Percentiles rank a stretch among this genome's conserved stretches.
phyloP scores from a whole-genome alignment of 1,140 invertebrate species.

The Ephestia elutella region DNA sequence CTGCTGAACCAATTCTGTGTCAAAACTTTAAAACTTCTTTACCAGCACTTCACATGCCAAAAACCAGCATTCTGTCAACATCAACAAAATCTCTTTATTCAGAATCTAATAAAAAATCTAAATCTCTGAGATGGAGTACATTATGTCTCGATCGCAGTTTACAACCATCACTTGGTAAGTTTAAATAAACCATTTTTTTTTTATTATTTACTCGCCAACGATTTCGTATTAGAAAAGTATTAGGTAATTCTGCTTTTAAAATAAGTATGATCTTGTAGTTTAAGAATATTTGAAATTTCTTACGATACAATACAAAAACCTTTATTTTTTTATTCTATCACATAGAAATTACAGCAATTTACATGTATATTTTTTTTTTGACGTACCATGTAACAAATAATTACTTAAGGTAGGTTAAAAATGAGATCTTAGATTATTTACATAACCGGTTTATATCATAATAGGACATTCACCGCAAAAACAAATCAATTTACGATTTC shows the following conservation, averaged over 20 bases:
- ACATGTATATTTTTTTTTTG: no score
- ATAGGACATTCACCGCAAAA: background rate
- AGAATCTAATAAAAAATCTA: constrained; percentile 21
- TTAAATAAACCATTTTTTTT: constrained; percentile 21
- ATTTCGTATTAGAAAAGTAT: no score
- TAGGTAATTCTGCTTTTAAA: no score
- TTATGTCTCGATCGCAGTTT: background rate
- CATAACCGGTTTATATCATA: background rate
- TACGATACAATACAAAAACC: no score
- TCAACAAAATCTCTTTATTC: constrained; percentile 26
- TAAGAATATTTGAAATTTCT: no score
- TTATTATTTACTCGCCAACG: no score
- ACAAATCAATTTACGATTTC: background rate
- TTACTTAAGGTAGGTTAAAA: background rate
- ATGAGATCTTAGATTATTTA: constrained; percentile 1
- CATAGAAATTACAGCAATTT: no score
- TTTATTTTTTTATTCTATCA: no score
- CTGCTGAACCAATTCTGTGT: background rate
- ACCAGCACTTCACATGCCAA: constrained; percentile 24
- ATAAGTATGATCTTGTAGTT: no score
- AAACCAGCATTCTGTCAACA: constrained; percentile 28
- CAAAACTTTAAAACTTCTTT: constrained; percentile 30
- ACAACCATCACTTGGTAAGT: constrained; percentile 4
- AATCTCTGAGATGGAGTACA: background rate
- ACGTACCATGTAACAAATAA: no score